Conservation (phyloP, 1,140 invertebrate genomes). For the Pararge aegeria region DNA sequence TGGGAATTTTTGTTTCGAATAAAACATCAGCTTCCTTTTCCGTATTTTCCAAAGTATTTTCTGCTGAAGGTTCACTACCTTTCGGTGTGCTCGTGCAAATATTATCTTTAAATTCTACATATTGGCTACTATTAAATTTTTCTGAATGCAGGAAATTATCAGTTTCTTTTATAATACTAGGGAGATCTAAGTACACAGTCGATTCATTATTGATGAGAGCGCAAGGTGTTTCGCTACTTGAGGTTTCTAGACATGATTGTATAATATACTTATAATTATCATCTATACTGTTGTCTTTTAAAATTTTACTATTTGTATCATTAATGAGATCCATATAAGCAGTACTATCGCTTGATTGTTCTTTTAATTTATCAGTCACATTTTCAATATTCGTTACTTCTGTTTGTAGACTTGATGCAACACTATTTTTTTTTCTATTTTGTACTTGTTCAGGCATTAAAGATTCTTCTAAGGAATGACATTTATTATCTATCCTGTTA, state of each 20-base stretch:
- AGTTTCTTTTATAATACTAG: conserved; percentile 54
- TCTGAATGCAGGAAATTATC: conserved; percentile 59
- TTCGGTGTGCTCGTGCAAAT: conserved; percentile 58
- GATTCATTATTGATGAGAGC: conserved; percentile 52
- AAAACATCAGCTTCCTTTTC: conserved; percentile 34
- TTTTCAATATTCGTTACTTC: conserved; percentile 23
- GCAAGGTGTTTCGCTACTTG: conserved; percentile 33
- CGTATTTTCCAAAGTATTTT: conserved; percentile 39
- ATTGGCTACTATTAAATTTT: conserved; percentile 42
- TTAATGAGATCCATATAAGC: conserved; percentile 65
- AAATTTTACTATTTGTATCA: conserved; percentile 40
- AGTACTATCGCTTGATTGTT: conserved; percentile 42
- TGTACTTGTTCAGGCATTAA: conserved; percentile 49
- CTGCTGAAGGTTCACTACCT: conserved; percentile 46
- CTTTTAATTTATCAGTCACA: conserved; percentile 24
- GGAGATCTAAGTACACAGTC: conserved; percentile 66
- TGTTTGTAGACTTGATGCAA: conserved; percentile 16
- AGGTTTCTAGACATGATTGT: conserved; percentile 38
- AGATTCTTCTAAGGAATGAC: not conserved
- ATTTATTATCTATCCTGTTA: conserved; percentile 6
- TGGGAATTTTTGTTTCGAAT: conserved; percentile 47
- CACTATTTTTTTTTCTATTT: conserved; percentile 39
- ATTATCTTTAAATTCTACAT: conserved; percentile 35
- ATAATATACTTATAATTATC: conserved; percentile 45
- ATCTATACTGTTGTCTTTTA: conserved; percentile 40